A percentile compares a stretch with the other conserved stretches of the same genome.
Conservation (phyloP, 2,797 vertebrate species). For the Myotis findleyi region DNA sequence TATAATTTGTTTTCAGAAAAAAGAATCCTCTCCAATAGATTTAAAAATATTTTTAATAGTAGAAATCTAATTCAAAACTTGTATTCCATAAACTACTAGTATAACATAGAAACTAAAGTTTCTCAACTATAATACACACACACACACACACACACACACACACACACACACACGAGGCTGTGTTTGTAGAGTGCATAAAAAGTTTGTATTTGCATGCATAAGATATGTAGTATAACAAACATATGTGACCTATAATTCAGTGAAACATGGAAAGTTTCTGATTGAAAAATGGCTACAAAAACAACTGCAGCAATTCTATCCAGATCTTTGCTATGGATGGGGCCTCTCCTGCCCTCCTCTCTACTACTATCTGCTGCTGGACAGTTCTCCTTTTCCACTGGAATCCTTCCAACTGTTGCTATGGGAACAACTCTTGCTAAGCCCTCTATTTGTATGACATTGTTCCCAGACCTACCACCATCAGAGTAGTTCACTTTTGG, state of each 20-base stretch:
- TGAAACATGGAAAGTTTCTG: background rate
- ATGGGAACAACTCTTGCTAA: background rate
- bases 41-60: conserved; percentile 17
- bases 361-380: background rate
- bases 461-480: background rate
- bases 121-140: background rate
- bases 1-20: conserved; percentile 12
- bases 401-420: background rate
- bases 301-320: background rate
- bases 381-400: background rate
- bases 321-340: background rate
- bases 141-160: background rate
- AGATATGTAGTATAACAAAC: background rate
- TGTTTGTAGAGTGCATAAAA: background rate
- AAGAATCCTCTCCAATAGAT: background rate
- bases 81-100: background rate
- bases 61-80: background rate
- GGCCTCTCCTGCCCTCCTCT: background rate
- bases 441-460: background rate
- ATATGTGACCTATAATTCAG: background rate
- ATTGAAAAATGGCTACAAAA: background rate
- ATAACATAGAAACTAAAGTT: background rate
- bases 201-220: background rate
- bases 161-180: background rate
- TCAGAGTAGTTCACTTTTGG: background rate